Evolutionary conservation across 1,140 invertebrate genomes (phyloP), one percentile per base, ranked within the genome.

Genomic region (Liolophura sinensis): DNA sequence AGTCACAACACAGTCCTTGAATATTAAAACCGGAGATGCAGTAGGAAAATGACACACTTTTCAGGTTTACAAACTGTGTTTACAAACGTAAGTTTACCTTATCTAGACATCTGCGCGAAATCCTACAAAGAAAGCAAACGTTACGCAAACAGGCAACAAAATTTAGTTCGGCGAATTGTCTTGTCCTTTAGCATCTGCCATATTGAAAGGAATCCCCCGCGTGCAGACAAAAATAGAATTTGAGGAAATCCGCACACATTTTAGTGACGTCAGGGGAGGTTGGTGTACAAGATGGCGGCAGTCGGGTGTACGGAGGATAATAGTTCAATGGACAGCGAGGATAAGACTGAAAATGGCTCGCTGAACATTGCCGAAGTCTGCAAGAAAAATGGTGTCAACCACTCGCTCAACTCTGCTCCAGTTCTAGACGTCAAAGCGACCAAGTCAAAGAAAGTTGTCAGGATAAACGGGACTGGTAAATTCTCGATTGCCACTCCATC

Each of bases 281-380:
- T 40, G 31, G 73, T 77, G 69, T 73, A 68, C 73, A 77, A 75
- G 71, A 77, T 77, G 75, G 75, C 75, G 75, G 70, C 70, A 57
- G 73, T 77, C 68, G 73, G 75, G 71, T 77, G 73, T 70, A 63
- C 73, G 71, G 69, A 65, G 56, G 69, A 73, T 65, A 73, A 62
- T 69, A 62, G 73, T 61, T 69, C 61, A 51, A 62, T 72, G 62
- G 72, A 71, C 68, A 65, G 67, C 60, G 70, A 71, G 31, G 71
- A 73, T 68, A 25, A 58, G 40, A 31, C 65, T 58, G 62, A 65
- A 49, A 68, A 66, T 52, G 65, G 51, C 55, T 61, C 56, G 22
- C 62, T 49, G 61, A 65, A 71, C 47, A 56, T 73, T 20, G 61
- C 58, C 24, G 69, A 73, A 59, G 58, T 71, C 40, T 72, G 70